Evolutionary conservation across 2,888 invertebrate species (phyloP), one percentile per base, ranked within the genome.

Genomic region (Drosophila infuscata): DNA sequence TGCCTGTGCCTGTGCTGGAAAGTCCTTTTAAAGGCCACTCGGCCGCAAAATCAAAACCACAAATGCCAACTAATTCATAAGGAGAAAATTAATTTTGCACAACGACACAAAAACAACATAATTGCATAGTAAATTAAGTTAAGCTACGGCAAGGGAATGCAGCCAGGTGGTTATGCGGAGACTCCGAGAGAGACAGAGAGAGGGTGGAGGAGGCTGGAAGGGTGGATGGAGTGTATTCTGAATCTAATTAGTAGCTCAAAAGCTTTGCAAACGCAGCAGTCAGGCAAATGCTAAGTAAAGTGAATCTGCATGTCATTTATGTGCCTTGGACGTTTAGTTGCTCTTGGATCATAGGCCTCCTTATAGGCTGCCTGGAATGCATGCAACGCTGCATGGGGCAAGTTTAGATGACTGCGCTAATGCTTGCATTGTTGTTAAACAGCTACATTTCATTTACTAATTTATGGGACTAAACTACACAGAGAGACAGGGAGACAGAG

Each of bases 21-120:
- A 67, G 59, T 66, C 64, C 75, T 76, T 46, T 86, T 88, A 80
- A 78, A 82, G 74, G 51, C 74, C 77, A 74, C 70, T 81, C 87
- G 81, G 73, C 86, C 78, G 82, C 83, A 80, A 78, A 88, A 88
- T 86, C 86, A 86, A 88, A 86, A 81, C 82, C 88, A 67, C 88
- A 83, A 88, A 82, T 80, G 85, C 78, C 77, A 86, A 88, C 88
- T 85, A 79, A 86, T 83, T 88, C 85, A 86, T 85, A 74, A 83
- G 85, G 76, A 83, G 85, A 83, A 88, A 88, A 86, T 86, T 88
- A 88, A 86, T 86, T 88, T 83, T 71, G 25, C 71, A 68, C 64
- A 76, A 65, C 58, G 61, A 46, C 57, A 82, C 25, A 25, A 52
- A 65, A 68, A 60, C 54, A 43, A 53, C 41, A 71, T 66, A 80